Conservation (phyloP, 2,888 invertebrate species). For the Tridacna crocea region DNA sequence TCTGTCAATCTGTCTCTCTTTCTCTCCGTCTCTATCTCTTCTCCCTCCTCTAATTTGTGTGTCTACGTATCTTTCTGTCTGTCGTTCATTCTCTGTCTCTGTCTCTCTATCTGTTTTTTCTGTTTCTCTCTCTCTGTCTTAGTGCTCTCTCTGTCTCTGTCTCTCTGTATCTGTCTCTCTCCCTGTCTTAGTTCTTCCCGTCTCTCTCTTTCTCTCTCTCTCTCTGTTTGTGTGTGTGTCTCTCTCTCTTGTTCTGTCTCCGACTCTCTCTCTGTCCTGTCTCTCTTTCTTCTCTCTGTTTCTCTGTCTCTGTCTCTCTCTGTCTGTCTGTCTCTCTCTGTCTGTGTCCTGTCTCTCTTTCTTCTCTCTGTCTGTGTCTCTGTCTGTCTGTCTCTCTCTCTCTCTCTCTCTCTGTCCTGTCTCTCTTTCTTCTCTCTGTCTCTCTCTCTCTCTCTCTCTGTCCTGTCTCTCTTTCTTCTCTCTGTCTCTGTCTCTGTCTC, state of each 20-base stretch:
- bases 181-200: neutral
- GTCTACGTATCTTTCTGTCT: neutral
- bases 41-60: neutral
- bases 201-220: slow-evolving; percentile 10
- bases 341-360: too few relatives aligned
- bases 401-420: too few relatives aligned
- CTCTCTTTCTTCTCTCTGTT: neutral
- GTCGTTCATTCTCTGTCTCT: too few relatives aligned
- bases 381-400: too few relatives aligned
- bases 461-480: too few relatives aligned
- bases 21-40: too few relatives aligned
- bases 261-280: neutral
- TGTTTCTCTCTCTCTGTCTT: too few relatives aligned
- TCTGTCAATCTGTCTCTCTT: too few relatives aligned
- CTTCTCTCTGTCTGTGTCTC: neutral
- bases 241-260: too few relatives aligned
- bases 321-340: neutral
- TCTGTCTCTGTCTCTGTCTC: slow-evolving; percentile 3
- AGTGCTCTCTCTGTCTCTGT: too few relatives aligned
- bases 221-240: slow-evolving; percentile 1
- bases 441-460: neutral
- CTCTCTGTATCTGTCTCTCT: too few relatives aligned
- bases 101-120: neutral
- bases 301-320: neutral
- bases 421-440: too few relatives aligned